phyloP scores from a whole-genome alignment of 2,888 invertebrate genomes.

The Drosophila quinaria region DNA sequence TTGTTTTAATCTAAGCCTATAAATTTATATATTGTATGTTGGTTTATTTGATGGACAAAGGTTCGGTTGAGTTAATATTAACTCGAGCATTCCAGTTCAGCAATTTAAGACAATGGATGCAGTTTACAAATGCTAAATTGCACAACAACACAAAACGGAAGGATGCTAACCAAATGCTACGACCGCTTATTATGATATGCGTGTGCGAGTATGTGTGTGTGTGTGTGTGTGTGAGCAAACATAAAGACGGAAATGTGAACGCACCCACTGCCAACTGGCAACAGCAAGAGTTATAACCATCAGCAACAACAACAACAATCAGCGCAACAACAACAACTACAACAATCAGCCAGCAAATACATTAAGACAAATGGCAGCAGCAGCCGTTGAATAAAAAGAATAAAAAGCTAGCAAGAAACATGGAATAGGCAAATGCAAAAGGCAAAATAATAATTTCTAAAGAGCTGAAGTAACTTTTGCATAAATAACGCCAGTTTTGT shows the following conservation, averaged over 20 bases:
- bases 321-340: slow-evolving; percentile 10
- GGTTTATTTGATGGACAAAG: slow-evolving; percentile 20
- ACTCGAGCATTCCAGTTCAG: slow-evolving; percentile 43
- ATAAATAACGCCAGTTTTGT: slow-evolving; percentile 74
- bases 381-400: slow-evolving; percentile 25
- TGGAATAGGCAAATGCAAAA: slow-evolving; percentile 48
- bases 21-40: slow-evolving; percentile 2
- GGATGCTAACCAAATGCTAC: slow-evolving; percentile 68
- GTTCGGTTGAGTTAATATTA: slow-evolving; percentile 32
- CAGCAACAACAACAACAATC: slow-evolving; percentile 19
- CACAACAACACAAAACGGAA: slow-evolving; percentile 54
- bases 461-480: slow-evolving; percentile 78
- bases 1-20: slow-evolving; percentile 23
- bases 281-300: slow-evolving; percentile 51
- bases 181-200: slow-evolving; percentile 53
- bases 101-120: slow-evolving; percentile 48
- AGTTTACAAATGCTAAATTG: slow-evolving; percentile 52
- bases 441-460: slow-evolving; percentile 75
- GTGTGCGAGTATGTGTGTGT: slow-evolving; percentile 5
- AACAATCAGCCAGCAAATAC: slow-evolving; percentile 27
- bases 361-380: slow-evolving; percentile 53
- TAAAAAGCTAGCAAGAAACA: slow-evolving; percentile 30
- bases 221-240: slow-evolving; percentile 51
- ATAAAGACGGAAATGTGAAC: slow-evolving; percentile 74
- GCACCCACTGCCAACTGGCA: slow-evolving; percentile 59